phyloP scores from a whole-genome alignment of 2,888 invertebrate genomes.

The Eustalomyia histrio region DNA sequence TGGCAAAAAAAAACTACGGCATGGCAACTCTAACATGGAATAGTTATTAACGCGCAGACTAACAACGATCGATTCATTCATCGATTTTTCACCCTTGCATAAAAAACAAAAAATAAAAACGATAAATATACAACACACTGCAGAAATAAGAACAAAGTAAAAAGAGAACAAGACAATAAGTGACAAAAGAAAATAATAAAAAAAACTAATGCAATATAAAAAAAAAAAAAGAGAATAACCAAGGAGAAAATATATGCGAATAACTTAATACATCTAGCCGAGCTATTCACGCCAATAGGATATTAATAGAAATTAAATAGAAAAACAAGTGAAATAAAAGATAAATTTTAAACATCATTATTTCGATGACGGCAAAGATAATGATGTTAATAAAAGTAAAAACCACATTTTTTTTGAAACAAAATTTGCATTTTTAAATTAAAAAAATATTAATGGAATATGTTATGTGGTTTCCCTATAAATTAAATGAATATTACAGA shows the following conservation, averaged over 20 bases:
- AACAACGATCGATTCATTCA: slow-evolving; percentile 78
- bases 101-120: slow-evolving; percentile 29
- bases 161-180: slow-evolving; percentile 34
- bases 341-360: slow-evolving; percentile 41
- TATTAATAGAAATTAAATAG: slow-evolving; percentile 38
- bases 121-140: slow-evolving; percentile 3
- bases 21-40: slow-evolving; percentile 58
- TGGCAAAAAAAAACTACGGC: background rate
- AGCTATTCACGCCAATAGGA: slow-evolving; percentile 65
- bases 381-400: slow-evolving; percentile 37
- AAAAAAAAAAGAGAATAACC: slow-evolving; percentile 30
- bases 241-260: slow-evolving; percentile 43
- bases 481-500: background rate
- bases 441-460: background rate
- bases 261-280: slow-evolving; percentile 54
- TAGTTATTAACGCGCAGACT: slow-evolving; percentile 64
- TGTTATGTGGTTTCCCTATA: background rate
- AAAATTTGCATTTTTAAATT: background rate
- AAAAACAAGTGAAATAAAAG: slow-evolving; percentile 58
- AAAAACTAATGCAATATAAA: background rate
- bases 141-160: slow-evolving; percentile 22
- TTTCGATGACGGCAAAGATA: slow-evolving; percentile 34
- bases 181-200: slow-evolving; percentile 10
- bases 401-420: slow-evolving; percentile 59
- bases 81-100: slow-evolving; percentile 77